Base-by-base conservation (phyloP, 1,140 invertebrate genomes). In the Drosophila nannoptera region DNA sequence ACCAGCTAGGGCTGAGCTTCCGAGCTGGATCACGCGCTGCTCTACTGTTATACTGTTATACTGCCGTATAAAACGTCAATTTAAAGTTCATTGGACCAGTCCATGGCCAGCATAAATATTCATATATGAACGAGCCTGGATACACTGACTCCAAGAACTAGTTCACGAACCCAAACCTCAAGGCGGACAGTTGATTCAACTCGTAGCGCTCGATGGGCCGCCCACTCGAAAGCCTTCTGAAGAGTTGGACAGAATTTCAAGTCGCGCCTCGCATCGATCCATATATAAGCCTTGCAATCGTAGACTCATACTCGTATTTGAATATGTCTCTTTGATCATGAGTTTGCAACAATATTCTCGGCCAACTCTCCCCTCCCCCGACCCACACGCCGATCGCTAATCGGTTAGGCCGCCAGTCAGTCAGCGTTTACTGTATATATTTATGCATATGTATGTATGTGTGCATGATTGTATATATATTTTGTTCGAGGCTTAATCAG, bases 401-500 rank as follows among this genome's bases (percentile, higher is more conserved):
- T 81, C 73, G 70, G 58, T 65, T 59, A 61, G 58, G 42, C 33
- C 29, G 54, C 31, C 35, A 55, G 42, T 62, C 58, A 62, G 32
- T 48, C 32, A 35, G 11, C 40, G 40, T 42, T 42, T 42, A 42
- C 40, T 40, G 12, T 40, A 40, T 40, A 40, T 40, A 38, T 38
- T 8, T 7, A 4, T 38, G 11, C 11, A 38, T 38, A 7, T 38
- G 2, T 38, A 38, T 38, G 11, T 38, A 38, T 38, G 7, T 38
- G 7, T 7, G 11, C 11, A 38, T 38, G 11, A 3, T 11, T 40
- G n/a, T n/a, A n/a, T 8, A 35, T 31, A 16, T 29, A 22, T 43
- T 32, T 52, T 8, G 38, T 11, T 55, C 40, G 12, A 4, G 45
- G 31, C 42, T 66, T 80, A 81, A 78, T 78, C 77, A 65, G 61